Conservation (phyloP, 1,140 invertebrate species). For the Drosophila tani region DNA sequence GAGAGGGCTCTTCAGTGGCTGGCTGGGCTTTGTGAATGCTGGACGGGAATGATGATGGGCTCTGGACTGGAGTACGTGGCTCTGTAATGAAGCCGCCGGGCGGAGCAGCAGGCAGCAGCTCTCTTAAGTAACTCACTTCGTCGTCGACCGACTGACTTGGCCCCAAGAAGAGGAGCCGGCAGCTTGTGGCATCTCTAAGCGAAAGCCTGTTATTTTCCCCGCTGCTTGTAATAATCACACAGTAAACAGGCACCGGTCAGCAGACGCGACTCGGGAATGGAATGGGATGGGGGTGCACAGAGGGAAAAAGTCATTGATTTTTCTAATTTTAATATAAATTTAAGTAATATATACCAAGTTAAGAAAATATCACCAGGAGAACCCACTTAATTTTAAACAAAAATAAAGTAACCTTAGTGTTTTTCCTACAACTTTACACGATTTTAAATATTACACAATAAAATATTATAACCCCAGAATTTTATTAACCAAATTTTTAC, state of each 20-base stretch:
- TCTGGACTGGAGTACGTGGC: constrained; percentile 21
- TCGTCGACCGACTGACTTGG: constrained; percentile 29
- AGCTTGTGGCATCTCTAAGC: constrained; percentile 64
- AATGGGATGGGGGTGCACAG: background rate
- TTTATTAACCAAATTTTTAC: too few species aligned
- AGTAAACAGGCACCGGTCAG: constrained; percentile 69
- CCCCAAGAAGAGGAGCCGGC: constrained; percentile 18
- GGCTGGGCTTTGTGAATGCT: constrained; percentile 63
- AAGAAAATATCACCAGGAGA: too few species aligned
- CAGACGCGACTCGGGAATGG: constrained; percentile 3
- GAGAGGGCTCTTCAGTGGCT: constrained; percentile 55
- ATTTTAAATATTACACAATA: too few species aligned
- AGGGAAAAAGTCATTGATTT: background rate
- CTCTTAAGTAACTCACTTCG: constrained; percentile 76
- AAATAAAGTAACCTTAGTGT: too few species aligned
- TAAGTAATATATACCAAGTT: too few species aligned
- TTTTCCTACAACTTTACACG: too few species aligned
- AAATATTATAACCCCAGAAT: too few species aligned
- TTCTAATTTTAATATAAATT: background rate
- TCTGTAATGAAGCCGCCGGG: constrained; percentile 60
- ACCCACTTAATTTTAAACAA: too few species aligned
- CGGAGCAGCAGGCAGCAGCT: constrained; percentile 51
- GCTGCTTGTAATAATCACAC: constrained; percentile 78
- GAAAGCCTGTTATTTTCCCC: constrained; percentile 78
- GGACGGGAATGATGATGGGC: background rate